Evolutionary conservation across 2,888 invertebrate genomes (phyloP).

Genomic region (Heteromurus nitidus): DNA sequence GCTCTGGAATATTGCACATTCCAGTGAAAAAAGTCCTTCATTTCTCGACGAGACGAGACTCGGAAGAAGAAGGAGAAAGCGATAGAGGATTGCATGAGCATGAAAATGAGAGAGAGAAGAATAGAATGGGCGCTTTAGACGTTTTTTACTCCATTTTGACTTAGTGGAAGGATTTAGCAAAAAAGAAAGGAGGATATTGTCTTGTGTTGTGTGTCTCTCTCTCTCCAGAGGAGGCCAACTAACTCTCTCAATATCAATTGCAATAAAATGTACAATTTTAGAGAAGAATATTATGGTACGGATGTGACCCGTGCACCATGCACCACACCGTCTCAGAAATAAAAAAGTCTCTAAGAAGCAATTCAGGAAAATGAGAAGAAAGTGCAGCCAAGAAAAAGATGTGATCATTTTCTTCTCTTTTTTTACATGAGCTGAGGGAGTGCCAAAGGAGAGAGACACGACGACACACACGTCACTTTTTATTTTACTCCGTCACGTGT

Average conservation of each 20-base stretch:
- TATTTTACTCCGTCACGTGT: not conserved
- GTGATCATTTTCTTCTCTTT: not conserved
- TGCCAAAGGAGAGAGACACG: not conserved
- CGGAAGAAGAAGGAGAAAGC: not conserved
- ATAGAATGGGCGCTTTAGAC: not conserved
- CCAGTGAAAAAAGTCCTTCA: constrained; percentile 19
- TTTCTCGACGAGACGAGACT: constrained; percentile 12
- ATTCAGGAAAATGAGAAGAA: not conserved
- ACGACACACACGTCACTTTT: constrained; percentile 18
- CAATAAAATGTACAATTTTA: not conserved
- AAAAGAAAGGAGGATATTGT: not conserved
- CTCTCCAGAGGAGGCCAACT: too few species aligned
- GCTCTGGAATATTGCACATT: constrained; percentile 49
- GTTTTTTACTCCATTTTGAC: not conserved
- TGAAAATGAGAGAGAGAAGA: not conserved
- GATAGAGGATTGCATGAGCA: constrained; percentile 8
- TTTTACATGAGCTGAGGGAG: not conserved
- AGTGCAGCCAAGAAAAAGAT: not conserved
- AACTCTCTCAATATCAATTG: not conserved
- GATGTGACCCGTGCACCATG: not conserved
- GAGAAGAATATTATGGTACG: not conserved
- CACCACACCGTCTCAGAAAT: not conserved
- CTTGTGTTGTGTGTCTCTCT: constrained; percentile 1
- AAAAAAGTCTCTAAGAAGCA: too few species aligned
- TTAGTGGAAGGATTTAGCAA: not conserved